Percentiles rank a stretch among this genome's conserved stretches.
Evolutionary conservation across 2,113 vertebrate species (phyloP).

Genomic region (Furnarius figulus): DNA sequence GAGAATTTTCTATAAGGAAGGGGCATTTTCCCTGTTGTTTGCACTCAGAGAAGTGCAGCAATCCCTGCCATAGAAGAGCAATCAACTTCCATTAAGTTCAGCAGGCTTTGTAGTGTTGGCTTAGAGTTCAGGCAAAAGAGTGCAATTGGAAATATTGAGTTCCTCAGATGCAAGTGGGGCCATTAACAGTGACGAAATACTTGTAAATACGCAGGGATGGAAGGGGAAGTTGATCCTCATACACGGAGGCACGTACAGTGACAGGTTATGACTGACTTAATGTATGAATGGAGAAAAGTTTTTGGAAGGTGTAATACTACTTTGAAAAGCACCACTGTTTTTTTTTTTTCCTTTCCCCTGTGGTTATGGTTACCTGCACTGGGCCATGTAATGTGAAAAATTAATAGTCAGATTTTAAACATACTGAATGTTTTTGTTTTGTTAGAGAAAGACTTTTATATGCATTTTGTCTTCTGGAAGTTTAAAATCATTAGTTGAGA

Average conservation of each 20-base stretch:
- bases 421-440: background rate
- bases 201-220: background rate
- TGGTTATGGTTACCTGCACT: background rate
- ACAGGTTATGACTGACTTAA: background rate
- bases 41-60: background rate
- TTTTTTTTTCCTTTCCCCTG: background rate
- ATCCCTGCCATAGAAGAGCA: rapidly evolving
- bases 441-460: background rate
- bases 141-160: background rate
- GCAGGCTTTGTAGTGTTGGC: background rate
- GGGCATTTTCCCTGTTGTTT: background rate
- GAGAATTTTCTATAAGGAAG: background rate
- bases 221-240: background rate
- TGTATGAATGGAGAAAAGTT: background rate
- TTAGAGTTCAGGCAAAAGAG: background rate
- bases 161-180: background rate
- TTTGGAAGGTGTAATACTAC: background rate
- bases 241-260: background rate
- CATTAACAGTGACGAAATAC: background rate
- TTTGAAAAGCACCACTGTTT: background rate
- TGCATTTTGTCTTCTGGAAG: background rate
- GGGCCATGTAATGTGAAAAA: background rate
- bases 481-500: background rate
- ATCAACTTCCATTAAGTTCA: background rate
- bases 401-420: background rate